These are phyloP conservation scores for Pagrus major DNA, from an alignment of 2,113 vertebrate genomes.

Conservation along the genomic window DNA sequence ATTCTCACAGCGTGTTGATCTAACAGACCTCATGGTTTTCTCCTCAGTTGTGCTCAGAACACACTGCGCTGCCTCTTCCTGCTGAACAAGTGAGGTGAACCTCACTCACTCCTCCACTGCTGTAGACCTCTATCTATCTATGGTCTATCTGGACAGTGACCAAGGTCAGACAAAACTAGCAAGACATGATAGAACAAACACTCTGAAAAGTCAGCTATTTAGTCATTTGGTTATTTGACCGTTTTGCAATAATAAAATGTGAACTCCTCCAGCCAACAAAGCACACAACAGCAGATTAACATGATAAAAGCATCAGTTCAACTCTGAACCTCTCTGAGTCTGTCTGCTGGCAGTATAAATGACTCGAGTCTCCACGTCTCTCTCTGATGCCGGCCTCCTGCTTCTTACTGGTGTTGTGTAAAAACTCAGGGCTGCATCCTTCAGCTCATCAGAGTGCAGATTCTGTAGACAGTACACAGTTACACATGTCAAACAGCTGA, in stretches of 20 bases:
- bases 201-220: not conserved
- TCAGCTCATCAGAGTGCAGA: too few relatives aligned
- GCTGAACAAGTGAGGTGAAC: not conserved
- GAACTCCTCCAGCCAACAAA: not conserved
- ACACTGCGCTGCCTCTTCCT: not conserved
- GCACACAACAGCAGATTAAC: not conserved
- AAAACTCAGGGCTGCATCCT: too few relatives aligned
- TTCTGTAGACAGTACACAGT: too few relatives aligned
- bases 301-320: not conserved
- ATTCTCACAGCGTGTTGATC: not conserved
- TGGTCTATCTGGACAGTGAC: not conserved
- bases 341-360: conserved; percentile 51
- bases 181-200: not conserved
- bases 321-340: not conserved
- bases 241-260: not conserved
- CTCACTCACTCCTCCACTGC: not conserved
- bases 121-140: not conserved
- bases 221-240: not conserved
- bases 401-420: too few relatives aligned
- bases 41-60: too few relatives aligned
- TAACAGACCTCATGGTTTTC: not conserved
- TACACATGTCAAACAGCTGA: too few relatives aligned
- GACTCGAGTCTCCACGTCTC: not conserved
- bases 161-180: not conserved
- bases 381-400: too few relatives aligned